Base-by-base conservation (phyloP, 2,888 invertebrate species). In the Cephus rjabovi region DNA sequence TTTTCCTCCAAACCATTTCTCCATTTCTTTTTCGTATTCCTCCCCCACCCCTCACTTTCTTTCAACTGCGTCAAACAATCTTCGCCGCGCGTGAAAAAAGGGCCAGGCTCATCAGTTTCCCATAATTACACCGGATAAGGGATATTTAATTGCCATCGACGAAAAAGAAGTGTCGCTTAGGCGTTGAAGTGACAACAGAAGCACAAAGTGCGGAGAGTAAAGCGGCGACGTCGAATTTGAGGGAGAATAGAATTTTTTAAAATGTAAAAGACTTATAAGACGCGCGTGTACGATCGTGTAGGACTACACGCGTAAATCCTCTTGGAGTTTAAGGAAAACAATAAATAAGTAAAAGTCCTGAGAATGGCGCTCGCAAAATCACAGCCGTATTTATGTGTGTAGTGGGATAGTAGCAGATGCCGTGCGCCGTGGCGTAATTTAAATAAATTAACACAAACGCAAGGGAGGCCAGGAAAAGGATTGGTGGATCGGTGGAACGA, bases 401-500 rank as follows among this genome's bases (percentile, higher is more conserved):
- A 15, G 15, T 1, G 40, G 40, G 40, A 15, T 6, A 40, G 40
- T 6, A 40, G 40, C 15, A 40, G 15, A 40, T 40, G 15, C 40
- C 40, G 6, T 40, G 40, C 15, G 40, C 15, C 40, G 40, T 40
- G 15, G 70, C 33, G 87, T 86, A 89, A 88, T 89, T 89, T 88
- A 87, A 89, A 89, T 88, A 89, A 89, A 89, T 89, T 89, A 89
- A 89, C 87, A 85, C 83, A 84, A 83, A 84, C 82, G 70, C 70
- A 81, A 76, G 81, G 70, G 33, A 33, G 70, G 33, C 3, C 30
- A 30, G 70, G 70, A 12, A 70, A 30, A 31, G 33, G 70, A 70
- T 33, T 12, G 70, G 70, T 70, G 33, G 80, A 80, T 76, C 77
- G 83, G 15, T 6, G 82, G 78, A 77, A 80, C 75, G 80, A 31